Percentiles rank a stretch among this genome's conserved stretches.
Evolutionary conservation across 2,797 vertebrate species (phyloP).

Genomic region (Eulemur rubriventer): DNA sequence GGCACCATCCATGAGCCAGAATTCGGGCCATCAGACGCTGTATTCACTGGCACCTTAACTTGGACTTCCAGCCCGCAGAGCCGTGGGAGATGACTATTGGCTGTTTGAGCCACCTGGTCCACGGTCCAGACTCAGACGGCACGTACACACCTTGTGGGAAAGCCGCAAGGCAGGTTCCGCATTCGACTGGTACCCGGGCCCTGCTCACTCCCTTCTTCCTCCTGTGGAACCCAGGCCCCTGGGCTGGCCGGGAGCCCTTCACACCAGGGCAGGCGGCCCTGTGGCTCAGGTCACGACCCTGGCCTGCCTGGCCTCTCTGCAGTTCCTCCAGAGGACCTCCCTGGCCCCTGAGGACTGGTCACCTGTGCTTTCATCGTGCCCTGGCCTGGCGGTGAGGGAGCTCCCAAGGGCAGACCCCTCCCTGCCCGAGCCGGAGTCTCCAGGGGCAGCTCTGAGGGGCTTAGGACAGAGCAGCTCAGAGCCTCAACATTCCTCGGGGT

Average conservation of each 20-base stretch:
- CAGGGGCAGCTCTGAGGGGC: background rate
- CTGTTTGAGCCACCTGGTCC: too few relatives aligned
- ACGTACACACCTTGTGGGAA: background rate
- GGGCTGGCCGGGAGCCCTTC: too few relatives aligned
- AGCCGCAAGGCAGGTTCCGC: background rate
- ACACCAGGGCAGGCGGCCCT: too few relatives aligned
- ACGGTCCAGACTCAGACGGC: background rate
- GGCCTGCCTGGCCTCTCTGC: background rate
- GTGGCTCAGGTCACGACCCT: background rate
- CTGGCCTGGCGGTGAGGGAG: background rate
- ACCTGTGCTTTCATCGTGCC: background rate
- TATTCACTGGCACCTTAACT: rapidly evolving
- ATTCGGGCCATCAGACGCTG: rapidly evolving
- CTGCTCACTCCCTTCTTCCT: too few relatives aligned
- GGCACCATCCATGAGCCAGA: background rate
- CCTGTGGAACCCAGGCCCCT: background rate
- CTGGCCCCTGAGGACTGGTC: background rate
- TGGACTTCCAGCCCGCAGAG: background rate
- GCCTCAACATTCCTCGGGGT: background rate
- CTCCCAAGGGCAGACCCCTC: rapidly evolving
- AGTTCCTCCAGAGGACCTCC: background rate
- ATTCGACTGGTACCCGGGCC: background rate
- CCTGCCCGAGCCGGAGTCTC: rapidly evolving
- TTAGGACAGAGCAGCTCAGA: background rate
- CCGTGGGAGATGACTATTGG: too few relatives aligned